phyloP scores from a whole-genome alignment of 2,888 invertebrate genomes.

The Ashinkailepas kermadecensis region DNA sequence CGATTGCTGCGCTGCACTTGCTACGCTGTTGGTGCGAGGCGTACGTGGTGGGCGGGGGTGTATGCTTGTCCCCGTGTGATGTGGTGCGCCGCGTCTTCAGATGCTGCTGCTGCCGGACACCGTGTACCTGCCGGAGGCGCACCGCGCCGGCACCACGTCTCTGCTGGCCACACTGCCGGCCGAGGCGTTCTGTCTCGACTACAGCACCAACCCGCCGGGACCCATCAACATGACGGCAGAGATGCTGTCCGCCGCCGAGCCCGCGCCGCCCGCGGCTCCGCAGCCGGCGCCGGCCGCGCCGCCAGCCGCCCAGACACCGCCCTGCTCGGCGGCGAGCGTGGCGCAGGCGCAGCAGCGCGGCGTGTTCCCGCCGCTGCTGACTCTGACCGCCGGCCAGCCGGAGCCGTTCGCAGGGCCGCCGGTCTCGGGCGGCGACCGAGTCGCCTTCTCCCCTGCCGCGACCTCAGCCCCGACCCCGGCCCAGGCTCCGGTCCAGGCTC shows the following conservation, averaged over 20 bases:
- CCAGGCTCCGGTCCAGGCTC: neutral
- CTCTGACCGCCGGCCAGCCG: too few species aligned
- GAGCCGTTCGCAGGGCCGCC: too few species aligned
- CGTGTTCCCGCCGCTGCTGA: too few species aligned
- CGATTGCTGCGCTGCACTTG: too few species aligned
- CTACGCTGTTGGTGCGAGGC: too few species aligned
- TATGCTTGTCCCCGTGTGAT: too few species aligned
- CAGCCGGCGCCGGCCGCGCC: neutral
- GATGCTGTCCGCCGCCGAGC: conserved; percentile 21
- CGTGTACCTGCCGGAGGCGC: conserved; percentile 17
- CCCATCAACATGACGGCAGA: conserved; percentile 20
- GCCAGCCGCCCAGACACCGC: neutral
- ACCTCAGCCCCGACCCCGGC: too few species aligned
- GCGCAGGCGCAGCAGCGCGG: neutral
- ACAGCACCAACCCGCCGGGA: conserved; percentile 16
- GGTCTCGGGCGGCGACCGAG: too few species aligned
- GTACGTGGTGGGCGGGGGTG: too few species aligned
- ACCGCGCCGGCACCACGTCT: conserved; percentile 6
- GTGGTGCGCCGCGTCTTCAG: neutral
- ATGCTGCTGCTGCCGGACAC: conserved; percentile 9
- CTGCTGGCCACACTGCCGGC: conserved; percentile 21
- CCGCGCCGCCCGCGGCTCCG: neutral
- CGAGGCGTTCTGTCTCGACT: conserved; percentile 16
- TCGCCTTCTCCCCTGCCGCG: too few species aligned
- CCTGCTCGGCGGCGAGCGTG: neutral